Evolutionary conservation across 2,113 vertebrate species (phyloP), one percentile per base, ranked within the genome.

Genomic region (Malurus cyaneus): DNA sequence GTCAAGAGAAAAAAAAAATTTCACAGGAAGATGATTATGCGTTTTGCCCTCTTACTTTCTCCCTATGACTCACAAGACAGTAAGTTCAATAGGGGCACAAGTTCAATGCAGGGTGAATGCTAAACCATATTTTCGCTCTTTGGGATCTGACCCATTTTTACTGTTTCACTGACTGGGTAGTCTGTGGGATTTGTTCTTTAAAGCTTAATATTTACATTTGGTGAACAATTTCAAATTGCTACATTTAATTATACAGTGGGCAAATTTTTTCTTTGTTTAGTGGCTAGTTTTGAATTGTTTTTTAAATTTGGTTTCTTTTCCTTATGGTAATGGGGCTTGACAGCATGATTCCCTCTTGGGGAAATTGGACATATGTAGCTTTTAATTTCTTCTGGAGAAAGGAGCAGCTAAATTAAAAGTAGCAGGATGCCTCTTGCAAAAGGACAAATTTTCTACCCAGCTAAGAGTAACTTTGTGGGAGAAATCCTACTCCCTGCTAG

Each of bases 361-460:
- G 74, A 94, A 89, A 89, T 82, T 94, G 81, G 89, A 80, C 93
- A 93, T 95, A 94, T 80, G 50, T 89, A 95, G 87, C 78, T 91
- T 96, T 91, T 94, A 76, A 97, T 96, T 95, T 93, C 94, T 94
- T 62, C 62, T 77, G 26, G 44, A 87, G 66, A 93, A 91, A 92
- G 73, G 34, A 94, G 10, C 29, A 77, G 42, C 60, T 91, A 92
- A 95, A 96, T 95, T 95, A 91, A 94, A 95, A 94, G 70, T 94
- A 96, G 67, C 54, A 62, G 84, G 69, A 80, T 92, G 78, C 80
- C 94, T 91, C 74, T 89, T 50, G 89, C 86, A 79, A 87, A 94
- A 87, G 61, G 57, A 85, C 18, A 74, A 82, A 66, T 89, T 94
- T 94, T 89, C 62, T 66, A 85, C 74, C 18, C 89, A 92, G 74